phyloP scores from a whole-genome alignment of 2,888 invertebrate species.

The Acanthosepion lycidas region DNA sequence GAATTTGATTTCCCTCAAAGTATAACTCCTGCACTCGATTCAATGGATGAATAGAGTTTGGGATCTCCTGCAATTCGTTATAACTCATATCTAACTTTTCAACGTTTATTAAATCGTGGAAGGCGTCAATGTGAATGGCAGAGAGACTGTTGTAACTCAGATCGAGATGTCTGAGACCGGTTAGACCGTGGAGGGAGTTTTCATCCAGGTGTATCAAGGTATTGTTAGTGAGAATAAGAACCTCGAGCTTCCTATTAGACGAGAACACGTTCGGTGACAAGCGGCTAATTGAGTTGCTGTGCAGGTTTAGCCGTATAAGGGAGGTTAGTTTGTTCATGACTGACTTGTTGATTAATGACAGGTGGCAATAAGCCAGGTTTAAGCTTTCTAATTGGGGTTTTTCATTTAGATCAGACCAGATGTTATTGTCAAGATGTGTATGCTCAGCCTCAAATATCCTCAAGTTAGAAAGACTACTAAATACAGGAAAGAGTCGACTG shows the following conservation, averaged over 20 bases:
- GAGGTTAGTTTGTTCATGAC: neutral
- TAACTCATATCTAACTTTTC: slow-evolving; percentile 43
- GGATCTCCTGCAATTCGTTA: slow-evolving; percentile 24
- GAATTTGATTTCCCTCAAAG: slow-evolving; percentile 39
- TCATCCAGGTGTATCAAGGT: slow-evolving; percentile 54
- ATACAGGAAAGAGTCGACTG: neutral
- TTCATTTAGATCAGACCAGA: neutral
- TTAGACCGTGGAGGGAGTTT: slow-evolving; percentile 54
- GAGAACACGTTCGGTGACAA: slow-evolving; percentile 25
- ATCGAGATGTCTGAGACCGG: slow-evolving; percentile 50
- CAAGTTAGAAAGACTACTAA: neutral
- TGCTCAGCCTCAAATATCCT: slow-evolving; percentile 23
- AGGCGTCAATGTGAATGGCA: slow-evolving; percentile 34
- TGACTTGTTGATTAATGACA: neutral
- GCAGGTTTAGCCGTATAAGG: neutral
- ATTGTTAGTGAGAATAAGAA: slow-evolving; percentile 57
- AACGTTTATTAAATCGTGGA: slow-evolving; percentile 38
- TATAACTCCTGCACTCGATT: neutral
- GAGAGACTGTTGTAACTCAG: slow-evolving; percentile 53
- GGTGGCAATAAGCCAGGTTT: slow-evolving; percentile 14
- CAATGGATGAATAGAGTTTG: slow-evolving; percentile 2
- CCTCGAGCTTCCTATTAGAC: slow-evolving; percentile 50
- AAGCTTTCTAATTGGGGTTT: neutral
- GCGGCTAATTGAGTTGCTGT: slow-evolving; percentile 34
- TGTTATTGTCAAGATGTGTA: neutral